A percentile compares a stretch with the other conserved stretches of the same genome.
These are phyloP conservation scores for Cephalopholis sonnerati DNA, from an alignment of 2,113 vertebrate genomes.

Conservation along the genomic window DNA sequence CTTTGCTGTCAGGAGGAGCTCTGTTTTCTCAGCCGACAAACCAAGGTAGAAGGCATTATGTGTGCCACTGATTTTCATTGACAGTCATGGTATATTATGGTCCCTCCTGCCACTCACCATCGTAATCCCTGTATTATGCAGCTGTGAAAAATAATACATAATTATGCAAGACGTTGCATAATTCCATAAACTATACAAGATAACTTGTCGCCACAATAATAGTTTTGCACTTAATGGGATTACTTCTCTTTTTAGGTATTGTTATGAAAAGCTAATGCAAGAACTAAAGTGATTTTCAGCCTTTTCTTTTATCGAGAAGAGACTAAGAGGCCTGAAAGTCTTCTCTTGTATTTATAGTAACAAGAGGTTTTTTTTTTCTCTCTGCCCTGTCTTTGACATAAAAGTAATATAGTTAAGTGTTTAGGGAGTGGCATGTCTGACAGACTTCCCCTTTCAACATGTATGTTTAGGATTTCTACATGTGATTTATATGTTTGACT, in stretches of 20 bases:
- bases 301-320: background rate
- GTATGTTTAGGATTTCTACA: constrained; percentile 1
- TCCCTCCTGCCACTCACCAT: too few relatives aligned
- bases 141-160: background rate
- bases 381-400: background rate
- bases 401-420: background rate
- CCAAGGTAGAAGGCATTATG: too few relatives aligned
- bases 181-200: background rate
- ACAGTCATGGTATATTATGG: background rate
- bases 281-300: background rate
- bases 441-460: background rate
- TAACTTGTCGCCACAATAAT: background rate
- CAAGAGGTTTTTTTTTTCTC: background rate
- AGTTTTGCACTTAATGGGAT: background rate
- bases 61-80: too few relatives aligned
- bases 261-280: background rate
- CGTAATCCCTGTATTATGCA: too few relatives aligned
- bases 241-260: background rate
- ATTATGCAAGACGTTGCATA: background rate
- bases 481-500: background rate
- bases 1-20: too few relatives aligned
- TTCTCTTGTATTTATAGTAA: background rate
- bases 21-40: too few relatives aligned
- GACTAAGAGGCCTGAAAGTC: too few relatives aligned
- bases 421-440: constrained; percentile 10